These are phyloP conservation scores for Bombus haemorrhoidalis DNA, from an alignment of 1,140 invertebrate genomes.

Conservation along the genomic window DNA sequence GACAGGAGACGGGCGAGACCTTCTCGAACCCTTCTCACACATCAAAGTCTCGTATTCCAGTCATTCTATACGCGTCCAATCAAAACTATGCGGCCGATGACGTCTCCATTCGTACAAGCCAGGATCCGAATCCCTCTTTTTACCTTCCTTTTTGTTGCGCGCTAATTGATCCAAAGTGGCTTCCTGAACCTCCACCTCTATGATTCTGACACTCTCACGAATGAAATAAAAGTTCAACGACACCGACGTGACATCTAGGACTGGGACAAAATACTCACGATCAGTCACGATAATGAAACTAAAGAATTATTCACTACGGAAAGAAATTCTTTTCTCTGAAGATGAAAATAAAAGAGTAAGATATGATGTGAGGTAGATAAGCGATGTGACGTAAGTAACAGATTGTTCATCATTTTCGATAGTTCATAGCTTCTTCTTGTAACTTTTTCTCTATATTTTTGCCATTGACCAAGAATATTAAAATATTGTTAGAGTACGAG, in stretches of 20 bases:
- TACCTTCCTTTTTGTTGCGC: slow-evolving; percentile 32
- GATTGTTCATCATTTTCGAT: not conserved
- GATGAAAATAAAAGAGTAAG: not conserved
- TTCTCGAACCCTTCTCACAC: slow-evolving; percentile 58
- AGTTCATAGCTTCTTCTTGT: too few species aligned
- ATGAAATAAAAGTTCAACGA: not conserved
- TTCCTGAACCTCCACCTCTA: slow-evolving; percentile 13
- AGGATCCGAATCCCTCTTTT: not conserved
- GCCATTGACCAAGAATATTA: too few species aligned
- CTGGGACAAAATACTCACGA: not conserved
- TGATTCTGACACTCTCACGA: not conserved
- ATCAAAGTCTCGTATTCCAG: slow-evolving; percentile 67
- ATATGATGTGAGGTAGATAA: not conserved
- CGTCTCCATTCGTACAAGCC: slow-evolving; percentile 62
- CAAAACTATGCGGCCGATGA: slow-evolving; percentile 62
- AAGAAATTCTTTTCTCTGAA: not conserved
- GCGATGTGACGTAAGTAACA: not conserved
- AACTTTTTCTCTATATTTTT: too few species aligned
- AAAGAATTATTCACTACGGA: not conserved
- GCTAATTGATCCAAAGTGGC: slow-evolving; percentile 68
- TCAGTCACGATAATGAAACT: not conserved
- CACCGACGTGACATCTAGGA: not conserved
- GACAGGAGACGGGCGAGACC: slow-evolving; percentile 14
- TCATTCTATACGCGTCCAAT: slow-evolving; percentile 51
- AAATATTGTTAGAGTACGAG: too few species aligned